Evolutionary conservation across 2,888 invertebrate species (phyloP).

Genomic region (Agrenia bidenticulata): DNA sequence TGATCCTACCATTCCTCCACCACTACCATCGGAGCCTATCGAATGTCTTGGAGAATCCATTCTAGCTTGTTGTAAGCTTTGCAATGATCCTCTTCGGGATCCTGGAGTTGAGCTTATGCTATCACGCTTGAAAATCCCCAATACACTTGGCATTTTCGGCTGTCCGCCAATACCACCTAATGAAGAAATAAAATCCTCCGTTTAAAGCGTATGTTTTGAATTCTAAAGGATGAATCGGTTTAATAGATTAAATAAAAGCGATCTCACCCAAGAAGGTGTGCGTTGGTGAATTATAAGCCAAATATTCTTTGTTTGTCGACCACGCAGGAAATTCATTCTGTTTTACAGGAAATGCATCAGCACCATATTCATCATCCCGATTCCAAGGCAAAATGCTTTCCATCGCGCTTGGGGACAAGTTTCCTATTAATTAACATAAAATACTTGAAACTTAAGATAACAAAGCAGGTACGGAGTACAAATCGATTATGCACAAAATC

Average conservation of each 20-base stretch:
- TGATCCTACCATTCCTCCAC: constrained; percentile 1
- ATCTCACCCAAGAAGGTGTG: constrained; percentile 82
- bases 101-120: constrained; percentile 72
- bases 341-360: constrained; percentile 67
- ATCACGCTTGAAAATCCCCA: constrained; percentile 83
- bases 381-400: constrained; percentile 93
- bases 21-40: constrained; percentile 46
- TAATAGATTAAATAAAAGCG: no score
- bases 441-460: background rate
- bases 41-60: constrained; percentile 52
- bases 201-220: constrained; percentile 1
- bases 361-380: constrained; percentile 66
- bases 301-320: constrained; percentile 92
- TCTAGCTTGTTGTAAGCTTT: constrained; percentile 44
- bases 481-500: no score
- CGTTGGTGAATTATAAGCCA: constrained; percentile 86
- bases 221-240: no score
- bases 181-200: background rate
- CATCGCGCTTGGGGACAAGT: constrained; percentile 74
- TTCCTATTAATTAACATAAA: constrained; percentile 18
- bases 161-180: constrained; percentile 46
- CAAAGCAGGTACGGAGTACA: background rate
- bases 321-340: constrained; percentile 91
- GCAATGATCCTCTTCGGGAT: constrained; percentile 50
- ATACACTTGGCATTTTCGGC: constrained; percentile 68